Evolutionary conservation across 2,113 vertebrate genomes (phyloP).

Genomic region (Pseudopodoces humilis): DNA sequence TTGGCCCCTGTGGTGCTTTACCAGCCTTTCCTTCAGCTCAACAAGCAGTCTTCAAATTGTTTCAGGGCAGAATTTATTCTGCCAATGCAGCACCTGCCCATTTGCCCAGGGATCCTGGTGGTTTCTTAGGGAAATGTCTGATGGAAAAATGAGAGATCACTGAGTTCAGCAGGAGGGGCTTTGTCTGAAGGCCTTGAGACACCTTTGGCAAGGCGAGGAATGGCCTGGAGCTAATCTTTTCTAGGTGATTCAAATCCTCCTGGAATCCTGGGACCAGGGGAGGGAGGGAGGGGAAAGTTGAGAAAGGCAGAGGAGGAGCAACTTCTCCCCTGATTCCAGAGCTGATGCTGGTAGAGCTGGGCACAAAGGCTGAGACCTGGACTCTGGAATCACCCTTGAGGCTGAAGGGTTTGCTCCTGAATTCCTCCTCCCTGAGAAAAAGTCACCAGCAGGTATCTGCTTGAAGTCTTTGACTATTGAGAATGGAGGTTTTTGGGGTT

Average conservation of each 20-base stretch:
- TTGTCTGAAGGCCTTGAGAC: background rate
- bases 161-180: background rate
- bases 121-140: background rate
- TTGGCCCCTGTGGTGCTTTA: background rate
- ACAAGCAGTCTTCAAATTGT: background rate
- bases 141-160: background rate
- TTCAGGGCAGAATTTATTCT: background rate
- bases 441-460: background rate
- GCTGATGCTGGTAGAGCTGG: background rate
- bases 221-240: background rate
- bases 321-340: background rate
- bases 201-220: background rate
- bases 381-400: background rate
- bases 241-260: background rate
- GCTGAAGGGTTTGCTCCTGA: background rate
- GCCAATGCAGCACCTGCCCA: accelerated
- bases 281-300: background rate
- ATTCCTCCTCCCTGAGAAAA: background rate
- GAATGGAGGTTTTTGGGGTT: accelerated
- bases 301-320: background rate
- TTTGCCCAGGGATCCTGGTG: background rate
- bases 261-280: background rate
- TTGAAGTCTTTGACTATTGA: background rate
- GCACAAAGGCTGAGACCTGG: background rate
- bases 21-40: background rate